Evolutionary conservation across 2,113 vertebrate species (phyloP).

Genomic region (Megaceryle maxima): DNA sequence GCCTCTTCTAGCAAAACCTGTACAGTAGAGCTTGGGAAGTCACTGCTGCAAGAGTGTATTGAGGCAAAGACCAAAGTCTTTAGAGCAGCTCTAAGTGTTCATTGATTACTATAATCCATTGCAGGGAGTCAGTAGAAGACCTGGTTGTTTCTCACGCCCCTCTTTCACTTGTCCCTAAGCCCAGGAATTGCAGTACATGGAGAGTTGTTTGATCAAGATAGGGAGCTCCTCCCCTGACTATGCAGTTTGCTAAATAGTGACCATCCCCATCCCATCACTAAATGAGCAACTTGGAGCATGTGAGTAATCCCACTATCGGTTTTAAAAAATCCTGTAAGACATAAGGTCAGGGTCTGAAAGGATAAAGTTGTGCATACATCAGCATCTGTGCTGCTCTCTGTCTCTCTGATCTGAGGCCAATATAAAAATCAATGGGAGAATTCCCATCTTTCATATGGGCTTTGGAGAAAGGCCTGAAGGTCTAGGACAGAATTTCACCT

Average conservation of each 20-base stretch:
- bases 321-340: background rate
- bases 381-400: background rate
- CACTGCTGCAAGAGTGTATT: background rate
- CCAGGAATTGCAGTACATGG: background rate
- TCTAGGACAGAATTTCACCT: background rate
- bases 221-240: background rate
- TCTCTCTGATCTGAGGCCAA: slow-evolving; percentile 40
- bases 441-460: slow-evolving; percentile 18
- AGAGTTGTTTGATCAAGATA: background rate
- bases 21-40: background rate
- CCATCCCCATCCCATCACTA: background rate
- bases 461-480: slow-evolving; percentile 38
- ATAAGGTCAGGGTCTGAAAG: background rate
- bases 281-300: background rate
- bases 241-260: background rate
- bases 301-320: background rate
- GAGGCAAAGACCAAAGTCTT: background rate
- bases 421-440: slow-evolving; percentile 27
- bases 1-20: background rate
- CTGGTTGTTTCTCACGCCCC: background rate
- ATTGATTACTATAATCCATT: background rate
- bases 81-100: background rate
- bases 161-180: background rate
- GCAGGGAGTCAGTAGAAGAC: background rate
- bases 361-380: background rate